Conservation (phyloP, 2,113 vertebrate genomes). For the Odocoileus virginianus region DNA sequence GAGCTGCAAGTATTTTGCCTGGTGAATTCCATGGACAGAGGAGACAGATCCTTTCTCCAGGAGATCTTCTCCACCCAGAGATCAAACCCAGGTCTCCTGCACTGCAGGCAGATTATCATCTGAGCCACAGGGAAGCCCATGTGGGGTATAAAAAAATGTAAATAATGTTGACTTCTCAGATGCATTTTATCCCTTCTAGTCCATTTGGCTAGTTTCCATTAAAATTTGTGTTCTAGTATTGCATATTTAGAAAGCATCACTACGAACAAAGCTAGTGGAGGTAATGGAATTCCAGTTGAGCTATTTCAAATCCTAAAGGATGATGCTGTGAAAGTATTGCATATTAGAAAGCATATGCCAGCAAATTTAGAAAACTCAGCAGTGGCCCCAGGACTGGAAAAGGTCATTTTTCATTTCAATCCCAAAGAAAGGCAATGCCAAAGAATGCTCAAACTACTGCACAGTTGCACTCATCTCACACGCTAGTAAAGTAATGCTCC, state of each 20-base stretch:
- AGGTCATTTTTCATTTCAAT: no score
- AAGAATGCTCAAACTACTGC: no score
- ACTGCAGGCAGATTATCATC: background rate
- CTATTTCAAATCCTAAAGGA: no score
- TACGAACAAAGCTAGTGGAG: no score
- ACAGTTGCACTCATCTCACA: no score
- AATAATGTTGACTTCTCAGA: background rate
- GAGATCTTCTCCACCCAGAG: background rate
- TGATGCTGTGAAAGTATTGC: no score
- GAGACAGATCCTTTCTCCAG: background rate
- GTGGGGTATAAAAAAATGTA: background rate
- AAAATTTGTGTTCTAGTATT: background rate
- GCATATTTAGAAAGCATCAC: background rate
- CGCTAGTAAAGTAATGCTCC: no score
- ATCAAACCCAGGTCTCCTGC: background rate
- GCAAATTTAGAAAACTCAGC: no score
- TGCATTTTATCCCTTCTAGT: background rate
- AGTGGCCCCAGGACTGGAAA: no score
- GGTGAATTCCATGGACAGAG: background rate
- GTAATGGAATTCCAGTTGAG: no score
- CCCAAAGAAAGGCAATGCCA: no score
- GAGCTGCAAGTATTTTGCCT: background rate
- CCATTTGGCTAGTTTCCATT: background rate
- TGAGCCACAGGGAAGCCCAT: background rate
- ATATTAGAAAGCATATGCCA: no score